A percentile compares a stretch with the other conserved stretches of the same genome.
Evolutionary conservation across 2,888 invertebrate genomes (phyloP).

Genomic region (Cephus nigrinus): DNA sequence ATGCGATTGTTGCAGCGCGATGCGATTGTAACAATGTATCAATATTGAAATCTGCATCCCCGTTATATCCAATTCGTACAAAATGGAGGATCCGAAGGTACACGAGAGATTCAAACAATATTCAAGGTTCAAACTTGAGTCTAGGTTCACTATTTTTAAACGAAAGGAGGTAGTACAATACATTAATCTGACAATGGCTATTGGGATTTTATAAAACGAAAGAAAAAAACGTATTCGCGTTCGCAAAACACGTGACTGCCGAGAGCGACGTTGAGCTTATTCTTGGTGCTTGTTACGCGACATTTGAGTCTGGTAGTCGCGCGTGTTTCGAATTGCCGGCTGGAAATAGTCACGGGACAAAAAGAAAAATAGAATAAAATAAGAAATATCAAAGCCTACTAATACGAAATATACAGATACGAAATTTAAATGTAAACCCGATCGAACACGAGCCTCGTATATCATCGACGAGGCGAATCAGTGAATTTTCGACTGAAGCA

Average conservation of each 20-base stretch:
- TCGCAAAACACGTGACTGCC: neutral
- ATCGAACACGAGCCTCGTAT: neutral
- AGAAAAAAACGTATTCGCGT: neutral
- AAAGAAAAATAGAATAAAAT: conserved; percentile 16
- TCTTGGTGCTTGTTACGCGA: neutral
- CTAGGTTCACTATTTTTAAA: neutral
- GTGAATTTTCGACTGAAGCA: neutral
- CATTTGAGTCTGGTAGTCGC: neutral
- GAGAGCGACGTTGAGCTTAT: neutral
- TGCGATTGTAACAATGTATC: neutral
- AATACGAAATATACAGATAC: neutral
- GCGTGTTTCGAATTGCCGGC: neutral
- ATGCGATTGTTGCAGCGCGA: neutral
- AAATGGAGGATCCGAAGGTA: too few relatives aligned
- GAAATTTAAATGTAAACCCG: neutral
- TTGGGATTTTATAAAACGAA: neutral
- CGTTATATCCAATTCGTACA: neutral
- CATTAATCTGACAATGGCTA: neutral
- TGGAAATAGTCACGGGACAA: neutral
- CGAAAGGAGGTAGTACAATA: neutral
- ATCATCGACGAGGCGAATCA: neutral
- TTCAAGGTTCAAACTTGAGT: too few relatives aligned
- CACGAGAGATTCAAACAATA: too few relatives aligned
- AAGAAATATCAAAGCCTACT: neutral
- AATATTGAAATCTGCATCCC: neutral